These are phyloP conservation scores for Amphimedon queenslandica DNA, from an alignment of 37 sponge, comb jelly and placozoan species.

Conservation along the genomic window DNA sequence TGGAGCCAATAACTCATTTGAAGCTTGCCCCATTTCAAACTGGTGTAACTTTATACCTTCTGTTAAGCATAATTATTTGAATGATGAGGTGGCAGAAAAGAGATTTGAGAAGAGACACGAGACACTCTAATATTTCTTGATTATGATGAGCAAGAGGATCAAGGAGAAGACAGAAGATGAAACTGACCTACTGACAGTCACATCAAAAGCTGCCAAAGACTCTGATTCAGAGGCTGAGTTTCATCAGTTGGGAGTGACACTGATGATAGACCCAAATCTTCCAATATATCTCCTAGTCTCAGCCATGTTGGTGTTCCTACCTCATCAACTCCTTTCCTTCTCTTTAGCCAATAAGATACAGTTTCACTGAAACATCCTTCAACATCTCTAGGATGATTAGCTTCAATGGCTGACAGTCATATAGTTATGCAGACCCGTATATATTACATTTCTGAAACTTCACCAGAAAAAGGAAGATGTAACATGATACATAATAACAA, in stretches of 20 bases:
- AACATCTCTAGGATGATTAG: no score
- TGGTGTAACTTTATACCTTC: slow-evolving; percentile 85
- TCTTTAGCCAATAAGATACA: no score
- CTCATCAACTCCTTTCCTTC: no score
- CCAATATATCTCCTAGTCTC: no score
- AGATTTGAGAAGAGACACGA: slow-evolving; percentile 71
- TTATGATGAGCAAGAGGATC: slow-evolving; percentile 83
- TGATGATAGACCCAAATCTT: neutral
- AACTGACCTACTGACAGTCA: neutral
- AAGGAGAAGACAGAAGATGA: slow-evolving; percentile 43
- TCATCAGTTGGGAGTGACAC: neutral
- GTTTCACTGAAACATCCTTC: no score
- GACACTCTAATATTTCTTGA: slow-evolving; percentile 77
- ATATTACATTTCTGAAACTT: no score
- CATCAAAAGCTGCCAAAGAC: neutral
- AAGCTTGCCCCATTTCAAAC: slow-evolving; percentile 66
- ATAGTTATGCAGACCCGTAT: no score
- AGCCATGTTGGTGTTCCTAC: no score
- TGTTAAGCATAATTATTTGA: slow-evolving; percentile 77
- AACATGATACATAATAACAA: no score
- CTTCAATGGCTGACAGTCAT: no score
- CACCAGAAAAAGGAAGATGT: no score
- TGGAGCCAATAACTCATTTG: slow-evolving; percentile 60
- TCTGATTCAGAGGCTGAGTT: neutral
- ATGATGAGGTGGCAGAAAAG: slow-evolving; percentile 88